Evolutionary conservation across 2,888 invertebrate species (phyloP), one percentile per base, ranked within the genome.

Genomic region (Nomada goodeniana): DNA sequence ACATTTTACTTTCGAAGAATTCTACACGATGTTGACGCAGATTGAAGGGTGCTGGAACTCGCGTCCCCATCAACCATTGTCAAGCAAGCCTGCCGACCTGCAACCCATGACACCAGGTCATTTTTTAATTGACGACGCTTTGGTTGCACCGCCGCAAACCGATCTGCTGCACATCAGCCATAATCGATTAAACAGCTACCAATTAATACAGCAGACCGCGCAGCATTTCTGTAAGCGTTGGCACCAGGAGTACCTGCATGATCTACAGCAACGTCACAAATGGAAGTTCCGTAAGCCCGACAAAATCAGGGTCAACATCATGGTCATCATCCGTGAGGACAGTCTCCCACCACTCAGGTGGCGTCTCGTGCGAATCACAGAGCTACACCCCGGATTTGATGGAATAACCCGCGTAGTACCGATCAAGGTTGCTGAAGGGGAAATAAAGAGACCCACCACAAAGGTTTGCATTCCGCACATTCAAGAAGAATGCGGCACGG

Each of bases 171-270:
- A 42, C 3, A 26, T 57, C 7, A 60, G n/a, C 2, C 9, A 20
- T 2, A 69, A 67, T 15, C 15, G 50, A 4, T 23, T 78, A 13
- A 53, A 47, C 13, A 10, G 55, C 0, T 78, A 55, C 53, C 47
- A 73, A 29, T 44, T 50, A 4, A 10, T 75, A 0, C 50, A 50
- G 10, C 13, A 70, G 0, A n/a, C 44, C 7, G 2, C 18, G 1
- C 75, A 75, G 18, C 52, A 75, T 20, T 80, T 80, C 47, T 80
- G 80, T 75, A 42, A 59, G 0, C 26, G 71, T 0, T 80, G 80
- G 75, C 65, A 67, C 2, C 5, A 13, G 0, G 71, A 80, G 7
- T 80, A 80, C 26, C 36, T 80, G 0, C 55, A 59, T 10, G n/a
- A 57, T 3, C 5, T 73, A 13, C 64, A 65, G 0, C 55, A 44